These are phyloP conservation scores for Diglossa brunneiventris DNA, from an alignment of 2,113 vertebrate genomes.

Conservation along the genomic window DNA sequence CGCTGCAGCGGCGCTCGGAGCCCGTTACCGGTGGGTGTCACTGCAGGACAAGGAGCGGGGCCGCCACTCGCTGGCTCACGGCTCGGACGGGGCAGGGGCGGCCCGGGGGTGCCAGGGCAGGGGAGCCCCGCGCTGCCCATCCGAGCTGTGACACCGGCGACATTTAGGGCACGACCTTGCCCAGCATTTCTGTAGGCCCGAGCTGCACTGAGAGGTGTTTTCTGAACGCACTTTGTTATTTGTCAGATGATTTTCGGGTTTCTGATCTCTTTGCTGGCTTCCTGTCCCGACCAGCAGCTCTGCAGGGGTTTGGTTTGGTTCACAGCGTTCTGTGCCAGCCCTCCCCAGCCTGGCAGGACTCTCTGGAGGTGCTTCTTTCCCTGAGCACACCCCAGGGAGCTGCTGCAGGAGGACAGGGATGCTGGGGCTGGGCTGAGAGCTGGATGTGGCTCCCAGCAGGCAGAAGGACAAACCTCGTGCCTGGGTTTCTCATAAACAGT, in stretches of 20 bases:
- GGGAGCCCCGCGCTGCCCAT: neutral
- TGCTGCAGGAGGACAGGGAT: neutral
- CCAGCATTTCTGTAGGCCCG: neutral
- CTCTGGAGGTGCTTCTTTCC: neutral
- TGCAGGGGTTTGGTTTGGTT: neutral
- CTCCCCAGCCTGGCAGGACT: neutral
- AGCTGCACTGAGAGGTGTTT: neutral
- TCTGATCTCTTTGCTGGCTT: neutral
- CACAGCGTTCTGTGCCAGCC: neutral
- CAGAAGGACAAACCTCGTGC: neutral
- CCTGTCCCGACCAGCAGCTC: neutral
- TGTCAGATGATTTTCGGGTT: neutral
- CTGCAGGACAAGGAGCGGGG: conserved; percentile 73
- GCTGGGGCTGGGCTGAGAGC: neutral
- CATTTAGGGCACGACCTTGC: rapidly evolving
- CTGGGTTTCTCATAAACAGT: neutral
- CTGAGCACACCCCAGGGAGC: neutral
- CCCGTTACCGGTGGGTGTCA: conserved; percentile 67
- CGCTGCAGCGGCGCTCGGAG: neutral
- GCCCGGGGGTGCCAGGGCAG: neutral
- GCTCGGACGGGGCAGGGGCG: rapidly evolving
- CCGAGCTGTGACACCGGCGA: neutral
- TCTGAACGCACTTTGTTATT: rapidly evolving
- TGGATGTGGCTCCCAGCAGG: neutral
- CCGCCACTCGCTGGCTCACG: rapidly evolving